Evolutionary conservation across 2,888 invertebrate genomes (phyloP).

Genomic region (Amiota mariae): DNA sequence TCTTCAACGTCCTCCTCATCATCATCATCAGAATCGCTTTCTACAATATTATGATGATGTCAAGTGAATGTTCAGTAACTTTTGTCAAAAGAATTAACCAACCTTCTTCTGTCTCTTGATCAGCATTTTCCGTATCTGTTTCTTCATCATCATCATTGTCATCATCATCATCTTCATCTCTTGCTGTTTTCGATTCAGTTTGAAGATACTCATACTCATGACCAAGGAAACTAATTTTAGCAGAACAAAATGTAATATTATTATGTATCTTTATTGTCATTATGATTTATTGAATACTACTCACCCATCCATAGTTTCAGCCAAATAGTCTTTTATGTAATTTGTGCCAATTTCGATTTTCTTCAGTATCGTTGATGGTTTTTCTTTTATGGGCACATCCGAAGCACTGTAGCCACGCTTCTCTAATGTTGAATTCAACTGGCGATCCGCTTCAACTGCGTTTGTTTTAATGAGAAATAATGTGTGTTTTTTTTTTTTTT

Average conservation of each 20-base stretch:
- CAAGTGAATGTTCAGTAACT: neutral
- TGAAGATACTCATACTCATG: conserved; percentile 67
- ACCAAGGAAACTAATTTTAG: conserved; percentile 65
- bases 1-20: conserved; percentile 38
- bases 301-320: conserved; percentile 72
- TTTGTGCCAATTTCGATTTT: conserved; percentile 72
- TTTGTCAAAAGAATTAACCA: neutral
- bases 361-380: conserved; percentile 72
- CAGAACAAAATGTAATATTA: conserved; percentile 17
- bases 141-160: conserved; percentile 76
- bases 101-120: conserved; percentile 36
- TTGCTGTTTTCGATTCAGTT: conserved; percentile 44
- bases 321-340: conserved; percentile 70
- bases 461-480: neutral
- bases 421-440: conserved; percentile 67
- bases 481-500: too few species aligned
- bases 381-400: conserved; percentile 67
- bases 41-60: neutral
- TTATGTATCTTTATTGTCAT: neutral
- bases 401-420: conserved; percentile 69
- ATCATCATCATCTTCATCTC: conserved; percentile 74
- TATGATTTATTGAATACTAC: conserved; percentile 39
- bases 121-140: conserved; percentile 69
- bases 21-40: neutral
- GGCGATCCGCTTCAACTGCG: conserved; percentile 72